These are phyloP conservation scores for Leptinotarsa undecemlineata DNA, from an alignment of 1,140 invertebrate species.

Conservation along the genomic window DNA sequence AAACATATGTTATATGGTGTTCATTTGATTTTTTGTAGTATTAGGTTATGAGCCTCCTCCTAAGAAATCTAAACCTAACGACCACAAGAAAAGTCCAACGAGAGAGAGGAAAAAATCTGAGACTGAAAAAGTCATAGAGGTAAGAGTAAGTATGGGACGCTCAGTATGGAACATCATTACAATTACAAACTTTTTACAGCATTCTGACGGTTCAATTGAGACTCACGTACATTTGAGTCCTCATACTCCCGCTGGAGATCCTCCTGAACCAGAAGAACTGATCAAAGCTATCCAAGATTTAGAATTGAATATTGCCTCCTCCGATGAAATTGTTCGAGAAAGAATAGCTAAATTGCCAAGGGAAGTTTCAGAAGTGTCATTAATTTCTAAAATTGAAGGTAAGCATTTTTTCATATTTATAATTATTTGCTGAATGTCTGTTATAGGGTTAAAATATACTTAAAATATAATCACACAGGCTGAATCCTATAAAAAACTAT, in stretches of 20 bases:
- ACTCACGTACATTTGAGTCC: slow-evolving; percentile 76
- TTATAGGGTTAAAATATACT: too few species aligned
- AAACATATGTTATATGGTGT: too few species aligned
- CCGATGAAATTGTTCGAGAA: slow-evolving; percentile 88
- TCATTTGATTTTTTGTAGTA: slow-evolving; percentile 30
- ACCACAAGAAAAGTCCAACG: slow-evolving; percentile 44
- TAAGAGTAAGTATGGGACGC: slow-evolving; percentile 12
- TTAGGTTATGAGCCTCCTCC: slow-evolving; percentile 55
- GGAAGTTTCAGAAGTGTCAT: slow-evolving; percentile 89
- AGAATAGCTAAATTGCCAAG: slow-evolving; percentile 91
- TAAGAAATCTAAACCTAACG: slow-evolving; percentile 56
- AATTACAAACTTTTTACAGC: slow-evolving; percentile 55
- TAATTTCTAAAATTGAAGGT: slow-evolving; percentile 83
- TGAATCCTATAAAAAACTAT: too few species aligned
- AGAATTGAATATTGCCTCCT: slow-evolving; percentile 83
- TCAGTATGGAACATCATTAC: background rate
- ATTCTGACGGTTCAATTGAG: slow-evolving; percentile 70
- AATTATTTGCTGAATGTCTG: too few species aligned
- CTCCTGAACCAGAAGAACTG: slow-evolving; percentile 86
- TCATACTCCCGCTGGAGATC: slow-evolving; percentile 73
- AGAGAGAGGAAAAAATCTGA: slow-evolving; percentile 55
- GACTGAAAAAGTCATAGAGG: slow-evolving; percentile 56
- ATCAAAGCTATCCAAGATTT: slow-evolving; percentile 83
- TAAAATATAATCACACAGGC: too few species aligned
- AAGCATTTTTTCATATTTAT: slow-evolving; percentile 26